These are phyloP conservation scores for Callyntrura guangdongensis DNA, from an alignment of 2,888 invertebrate genomes.

Conservation along the genomic window DNA sequence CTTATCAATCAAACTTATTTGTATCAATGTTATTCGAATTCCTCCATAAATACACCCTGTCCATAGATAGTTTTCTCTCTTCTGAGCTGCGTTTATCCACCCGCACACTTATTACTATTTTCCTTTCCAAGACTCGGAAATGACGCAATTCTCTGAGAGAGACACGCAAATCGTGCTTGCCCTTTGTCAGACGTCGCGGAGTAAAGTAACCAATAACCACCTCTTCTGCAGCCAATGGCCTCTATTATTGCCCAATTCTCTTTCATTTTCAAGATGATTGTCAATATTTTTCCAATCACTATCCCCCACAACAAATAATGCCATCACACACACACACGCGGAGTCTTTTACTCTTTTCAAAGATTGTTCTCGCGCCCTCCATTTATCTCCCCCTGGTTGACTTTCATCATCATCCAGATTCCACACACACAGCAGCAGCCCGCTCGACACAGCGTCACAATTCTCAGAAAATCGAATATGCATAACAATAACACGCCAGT, in stretches of 20 bases:
- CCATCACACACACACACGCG: background rate
- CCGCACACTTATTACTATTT: background rate
- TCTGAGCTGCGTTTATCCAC: background rate
- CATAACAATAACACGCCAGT: conserved; percentile 27
- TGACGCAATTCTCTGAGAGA: background rate
- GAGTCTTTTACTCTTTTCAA: background rate
- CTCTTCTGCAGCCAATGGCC: background rate
- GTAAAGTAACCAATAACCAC: no score
- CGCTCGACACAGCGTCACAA: background rate
- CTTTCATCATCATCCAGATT: conserved; percentile 27
- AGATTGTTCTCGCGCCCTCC: background rate
- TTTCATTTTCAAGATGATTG: conserved; percentile 82
- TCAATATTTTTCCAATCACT: conserved; percentile 83
- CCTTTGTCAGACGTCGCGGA: no score
- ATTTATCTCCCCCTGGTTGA: conserved; percentile 32
- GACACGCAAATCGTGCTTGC: background rate
- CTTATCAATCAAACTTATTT: background rate
- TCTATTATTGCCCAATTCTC: conserved; percentile 7
- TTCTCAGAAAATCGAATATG: background rate
- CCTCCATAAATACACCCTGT: background rate
- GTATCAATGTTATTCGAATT: background rate
- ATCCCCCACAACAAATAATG: background rate
- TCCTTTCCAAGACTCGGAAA: background rate
- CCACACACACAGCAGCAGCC: no score
- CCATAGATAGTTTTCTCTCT: no score